These are phyloP conservation scores for Agrotis exclamationis DNA, from an alignment of 2,888 invertebrate species.

Conservation along the genomic window DNA sequence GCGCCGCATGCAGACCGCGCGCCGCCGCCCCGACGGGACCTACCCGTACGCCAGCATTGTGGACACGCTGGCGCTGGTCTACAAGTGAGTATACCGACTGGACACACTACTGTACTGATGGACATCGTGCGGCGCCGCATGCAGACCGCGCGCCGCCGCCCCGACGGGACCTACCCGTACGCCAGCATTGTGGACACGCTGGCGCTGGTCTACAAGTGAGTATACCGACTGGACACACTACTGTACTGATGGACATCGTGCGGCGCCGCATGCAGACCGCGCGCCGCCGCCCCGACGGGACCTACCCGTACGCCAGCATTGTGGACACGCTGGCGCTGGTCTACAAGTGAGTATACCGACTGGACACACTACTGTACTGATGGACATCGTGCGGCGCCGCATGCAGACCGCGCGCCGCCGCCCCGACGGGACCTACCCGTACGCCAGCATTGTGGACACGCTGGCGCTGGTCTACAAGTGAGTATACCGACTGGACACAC, in stretches of 20 bases:
- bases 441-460: slow-evolving; percentile 93
- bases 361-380: too few species aligned
- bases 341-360: slow-evolving; percentile 91
- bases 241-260: slow-evolving; percentile 94
- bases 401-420: slow-evolving; percentile 92
- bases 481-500: slow-evolving; percentile 62
- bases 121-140: slow-evolving; percentile 95
- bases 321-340: slow-evolving; percentile 93
- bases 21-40: slow-evolving; percentile 81
- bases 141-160: slow-evolving; percentile 92
- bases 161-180: slow-evolving; percentile 89
- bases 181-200: slow-evolving; percentile 93
- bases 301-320: slow-evolving; percentile 92
- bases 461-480: slow-evolving; percentile 93
- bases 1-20: slow-evolving; percentile 92
- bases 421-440: slow-evolving; percentile 86
- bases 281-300: slow-evolving; percentile 82
- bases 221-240: not conserved
- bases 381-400: slow-evolving; percentile 95
- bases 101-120: slow-evolving; percentile 75
- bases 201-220: slow-evolving; percentile 93
- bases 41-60: slow-evolving; percentile 92
- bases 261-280: slow-evolving; percentile 93
- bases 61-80: slow-evolving; percentile 93
- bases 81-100: slow-evolving; percentile 89